Evolutionary conservation across 1,140 invertebrate species (phyloP).

Genomic region (Lasaia peninsularis): DNA sequence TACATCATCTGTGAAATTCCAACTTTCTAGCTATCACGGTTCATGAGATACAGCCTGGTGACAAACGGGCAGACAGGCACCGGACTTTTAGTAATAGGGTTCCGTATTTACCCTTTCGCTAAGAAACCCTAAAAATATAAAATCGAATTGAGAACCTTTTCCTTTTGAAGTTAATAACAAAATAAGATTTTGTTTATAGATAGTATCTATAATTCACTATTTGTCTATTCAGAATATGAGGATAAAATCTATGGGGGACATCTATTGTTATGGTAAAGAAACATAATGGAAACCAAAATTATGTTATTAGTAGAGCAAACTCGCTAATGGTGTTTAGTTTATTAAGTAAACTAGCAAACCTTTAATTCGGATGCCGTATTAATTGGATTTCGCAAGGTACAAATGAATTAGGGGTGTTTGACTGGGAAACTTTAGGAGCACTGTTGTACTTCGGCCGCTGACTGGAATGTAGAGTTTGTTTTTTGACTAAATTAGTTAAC

Average conservation of each 20-base stretch:
- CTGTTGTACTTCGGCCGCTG: conserved; percentile 3
- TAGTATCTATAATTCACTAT: too few species aligned
- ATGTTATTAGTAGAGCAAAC: conserved; percentile 28
- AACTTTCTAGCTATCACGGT: too few species aligned
- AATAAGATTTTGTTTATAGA: too few species aligned
- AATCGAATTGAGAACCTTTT: too few species aligned
- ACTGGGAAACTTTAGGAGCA: conserved; percentile 6
- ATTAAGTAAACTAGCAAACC: conserved; percentile 30
- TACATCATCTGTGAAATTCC: too few species aligned
- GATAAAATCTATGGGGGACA: background rate
- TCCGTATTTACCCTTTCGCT: too few species aligned
- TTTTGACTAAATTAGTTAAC: conserved; percentile 2
- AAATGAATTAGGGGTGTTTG: conserved; percentile 11
- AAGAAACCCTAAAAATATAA: too few species aligned
- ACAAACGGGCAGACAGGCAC: too few species aligned
- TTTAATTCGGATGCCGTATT: conserved; percentile 19
- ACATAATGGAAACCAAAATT: conserved; percentile 17
- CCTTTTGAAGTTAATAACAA: too few species aligned
- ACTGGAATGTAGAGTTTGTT: conserved; percentile 11
- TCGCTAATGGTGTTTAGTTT: conserved; percentile 25
- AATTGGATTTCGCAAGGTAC: conserved; percentile 8
- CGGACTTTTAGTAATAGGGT: too few species aligned
- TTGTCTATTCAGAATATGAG: background rate
- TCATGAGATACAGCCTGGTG: too few species aligned
- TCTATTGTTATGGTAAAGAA: conserved; percentile 3